Percentiles rank a stretch among this genome's conserved stretches.
Conservation (phyloP, 2,888 invertebrate genomes). For the Parnassius apollo region DNA sequence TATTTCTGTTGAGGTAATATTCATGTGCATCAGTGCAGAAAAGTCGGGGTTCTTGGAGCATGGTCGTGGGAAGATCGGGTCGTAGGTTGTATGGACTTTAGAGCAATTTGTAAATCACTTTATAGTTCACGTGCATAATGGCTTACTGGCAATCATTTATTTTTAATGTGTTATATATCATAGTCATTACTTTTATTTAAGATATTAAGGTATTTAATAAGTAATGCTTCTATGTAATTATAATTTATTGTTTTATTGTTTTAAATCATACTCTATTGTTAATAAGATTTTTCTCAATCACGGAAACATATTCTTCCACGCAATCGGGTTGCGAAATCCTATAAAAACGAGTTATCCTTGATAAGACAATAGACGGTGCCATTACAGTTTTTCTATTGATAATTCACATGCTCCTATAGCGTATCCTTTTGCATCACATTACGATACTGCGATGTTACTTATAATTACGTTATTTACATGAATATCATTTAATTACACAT, state of each 20-base stretch:
- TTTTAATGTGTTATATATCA: too few species aligned
- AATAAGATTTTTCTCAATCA: conserved; percentile 46
- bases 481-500: conserved; percentile 21
- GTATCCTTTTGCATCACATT: conserved; percentile 56
- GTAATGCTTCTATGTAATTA: too few species aligned
- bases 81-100: conserved; percentile 41
- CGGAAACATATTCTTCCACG: conserved; percentile 52
- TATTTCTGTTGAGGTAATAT: conserved; percentile 14
- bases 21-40: conserved; percentile 53
- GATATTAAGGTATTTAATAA: too few species aligned
- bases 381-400: conserved; percentile 66
- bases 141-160: too few species aligned
- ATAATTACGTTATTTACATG: conserved; percentile 31
- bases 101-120: conserved; percentile 16
- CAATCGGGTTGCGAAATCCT: conserved; percentile 55
- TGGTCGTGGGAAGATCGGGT: conserved; percentile 58
- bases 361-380: conserved; percentile 60
- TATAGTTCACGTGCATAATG: conserved; percentile 3
- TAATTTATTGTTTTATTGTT: too few species aligned
- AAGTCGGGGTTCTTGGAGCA: conserved; percentile 58
- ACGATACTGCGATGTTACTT: conserved; percentile 34
- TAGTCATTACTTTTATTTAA: too few species aligned
- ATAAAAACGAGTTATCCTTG: conserved; percentile 72
- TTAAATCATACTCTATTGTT: conserved; percentile 19
- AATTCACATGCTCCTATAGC: conserved; percentile 58